These are phyloP conservation scores for Pachymerium ferrugineum DNA, from an alignment of 2,888 invertebrate genomes.

Conservation along the genomic window DNA sequence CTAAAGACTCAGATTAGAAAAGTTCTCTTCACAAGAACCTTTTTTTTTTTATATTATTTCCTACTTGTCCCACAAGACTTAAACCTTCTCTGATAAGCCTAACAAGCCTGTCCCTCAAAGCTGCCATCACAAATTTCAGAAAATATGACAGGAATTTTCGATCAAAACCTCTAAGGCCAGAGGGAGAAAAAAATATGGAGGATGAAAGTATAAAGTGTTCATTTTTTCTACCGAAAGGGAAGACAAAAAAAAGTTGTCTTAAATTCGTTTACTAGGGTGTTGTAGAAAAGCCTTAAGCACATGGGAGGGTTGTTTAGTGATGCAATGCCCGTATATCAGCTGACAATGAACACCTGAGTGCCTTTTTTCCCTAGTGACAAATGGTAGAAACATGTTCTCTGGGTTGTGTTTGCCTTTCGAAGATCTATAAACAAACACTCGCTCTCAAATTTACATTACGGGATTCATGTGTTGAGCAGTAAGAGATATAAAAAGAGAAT, in stretches of 20 bases:
- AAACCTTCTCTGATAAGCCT: not conserved
- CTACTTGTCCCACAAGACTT: too few relatives aligned
- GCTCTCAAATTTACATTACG: not conserved
- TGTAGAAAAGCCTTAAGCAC: not conserved
- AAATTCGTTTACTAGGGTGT: not conserved
- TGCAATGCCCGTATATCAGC: not conserved
- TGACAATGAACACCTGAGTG: not conserved
- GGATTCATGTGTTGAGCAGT: not conserved
- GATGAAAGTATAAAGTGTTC: not conserved
- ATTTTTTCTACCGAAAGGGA: not conserved
- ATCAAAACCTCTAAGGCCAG: not conserved
- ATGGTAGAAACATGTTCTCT: not conserved
- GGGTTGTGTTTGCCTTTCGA: not conserved
- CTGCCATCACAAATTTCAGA: not conserved
- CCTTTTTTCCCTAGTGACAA: not conserved
- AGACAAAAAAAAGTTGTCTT: not conserved
- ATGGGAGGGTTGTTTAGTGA: not conserved
- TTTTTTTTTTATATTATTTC: too few relatives aligned
- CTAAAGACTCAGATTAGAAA: too few relatives aligned
- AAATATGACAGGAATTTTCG: not conserved
- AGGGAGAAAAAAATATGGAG: not conserved
- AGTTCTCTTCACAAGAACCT: too few relatives aligned
- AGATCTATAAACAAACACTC: not conserved
- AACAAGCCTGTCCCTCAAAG: not conserved
- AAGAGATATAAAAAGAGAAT: not conserved